These are phyloP conservation scores for Dryobota labecula DNA, from an alignment of 2,888 invertebrate genomes.

Conservation along the genomic window DNA sequence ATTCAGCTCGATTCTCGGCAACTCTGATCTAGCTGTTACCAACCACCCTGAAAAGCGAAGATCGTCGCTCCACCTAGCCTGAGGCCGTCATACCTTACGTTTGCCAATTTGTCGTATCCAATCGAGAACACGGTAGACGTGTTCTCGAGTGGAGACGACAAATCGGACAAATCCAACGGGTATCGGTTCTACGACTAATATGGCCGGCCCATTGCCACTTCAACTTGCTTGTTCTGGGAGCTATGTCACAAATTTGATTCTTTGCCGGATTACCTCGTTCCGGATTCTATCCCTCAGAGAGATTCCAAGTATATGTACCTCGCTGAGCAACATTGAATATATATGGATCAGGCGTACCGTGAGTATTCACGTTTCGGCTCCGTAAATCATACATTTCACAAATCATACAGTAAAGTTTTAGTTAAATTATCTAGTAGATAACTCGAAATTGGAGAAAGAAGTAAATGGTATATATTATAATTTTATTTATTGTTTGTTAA, in stretches of 20 bases:
- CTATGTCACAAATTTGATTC: too few relatives aligned
- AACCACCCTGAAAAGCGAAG: too few relatives aligned
- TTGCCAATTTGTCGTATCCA: neutral
- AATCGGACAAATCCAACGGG: too few relatives aligned
- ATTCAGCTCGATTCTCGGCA: too few relatives aligned
- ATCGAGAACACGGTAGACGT: too few relatives aligned
- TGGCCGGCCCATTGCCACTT: neutral
- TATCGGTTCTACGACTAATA: neutral
- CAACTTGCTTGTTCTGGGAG: neutral
- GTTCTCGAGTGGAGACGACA: too few relatives aligned
- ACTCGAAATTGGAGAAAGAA: neutral
- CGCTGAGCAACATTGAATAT: neutral
- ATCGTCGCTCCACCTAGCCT: too few relatives aligned
- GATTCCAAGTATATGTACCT: neutral
- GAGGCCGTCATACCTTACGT: too few relatives aligned
- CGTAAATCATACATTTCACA: neutral
- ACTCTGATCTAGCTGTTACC: too few relatives aligned
- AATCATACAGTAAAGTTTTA: too few relatives aligned
- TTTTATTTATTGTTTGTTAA: too few relatives aligned
- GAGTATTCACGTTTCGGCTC: neutral
- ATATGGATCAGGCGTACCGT: neutral
- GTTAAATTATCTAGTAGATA: neutral
- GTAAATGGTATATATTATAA: too few relatives aligned
- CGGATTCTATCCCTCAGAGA: neutral
- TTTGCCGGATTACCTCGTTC: neutral